Percentiles rank a stretch among this genome's conserved stretches.
These are phyloP conservation scores for Osmerus mordax DNA, from an alignment of 2,113 vertebrate species.

Conservation along the genomic window DNA sequence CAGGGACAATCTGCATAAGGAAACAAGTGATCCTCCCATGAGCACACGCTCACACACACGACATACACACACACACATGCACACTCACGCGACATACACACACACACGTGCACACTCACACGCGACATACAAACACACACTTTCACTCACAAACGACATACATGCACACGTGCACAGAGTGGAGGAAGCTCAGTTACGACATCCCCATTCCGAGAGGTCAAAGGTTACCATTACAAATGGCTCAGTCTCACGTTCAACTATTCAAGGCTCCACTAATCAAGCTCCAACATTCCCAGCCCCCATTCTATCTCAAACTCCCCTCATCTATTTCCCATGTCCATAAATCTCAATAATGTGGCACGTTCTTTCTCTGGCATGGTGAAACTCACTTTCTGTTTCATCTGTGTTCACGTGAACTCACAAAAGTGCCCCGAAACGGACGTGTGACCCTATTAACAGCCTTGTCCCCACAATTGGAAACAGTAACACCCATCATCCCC, in stretches of 20 bases:
- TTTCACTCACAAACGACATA: constrained; percentile 13
- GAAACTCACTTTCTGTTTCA: constrained; percentile 6
- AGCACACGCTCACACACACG: constrained; percentile 18
- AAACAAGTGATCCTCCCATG: constrained; percentile 40
- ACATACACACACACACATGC: constrained; percentile 25
- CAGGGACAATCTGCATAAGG: constrained; percentile 39
- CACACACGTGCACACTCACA: constrained; percentile 28
- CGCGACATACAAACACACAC: constrained; percentile 22
- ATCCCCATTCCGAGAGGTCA: constrained; percentile 45
- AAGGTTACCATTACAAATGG: constrained; percentile 62
- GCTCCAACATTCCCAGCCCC: constrained; percentile 15
- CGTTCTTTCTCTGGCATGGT: not conserved
- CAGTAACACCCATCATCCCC: constrained; percentile 28
- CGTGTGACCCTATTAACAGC: constrained; percentile 29
- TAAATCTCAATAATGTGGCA: constrained; percentile 16
- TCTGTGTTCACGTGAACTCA: constrained; percentile 2
- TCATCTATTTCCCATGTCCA: constrained; percentile 22
- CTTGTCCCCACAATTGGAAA: constrained; percentile 9
- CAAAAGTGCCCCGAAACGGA: constrained; percentile 5
- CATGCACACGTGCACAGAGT: constrained; percentile 5
- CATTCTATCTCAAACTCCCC: constrained; percentile 33
- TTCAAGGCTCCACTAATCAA: constrained; percentile 39
- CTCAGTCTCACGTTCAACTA: constrained; percentile 54
- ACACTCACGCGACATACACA: constrained; percentile 26
- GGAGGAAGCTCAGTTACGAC: constrained; percentile 54